phyloP scores from a whole-genome alignment of 2,888 invertebrate genomes.

The Agonopterix heracliana region DNA sequence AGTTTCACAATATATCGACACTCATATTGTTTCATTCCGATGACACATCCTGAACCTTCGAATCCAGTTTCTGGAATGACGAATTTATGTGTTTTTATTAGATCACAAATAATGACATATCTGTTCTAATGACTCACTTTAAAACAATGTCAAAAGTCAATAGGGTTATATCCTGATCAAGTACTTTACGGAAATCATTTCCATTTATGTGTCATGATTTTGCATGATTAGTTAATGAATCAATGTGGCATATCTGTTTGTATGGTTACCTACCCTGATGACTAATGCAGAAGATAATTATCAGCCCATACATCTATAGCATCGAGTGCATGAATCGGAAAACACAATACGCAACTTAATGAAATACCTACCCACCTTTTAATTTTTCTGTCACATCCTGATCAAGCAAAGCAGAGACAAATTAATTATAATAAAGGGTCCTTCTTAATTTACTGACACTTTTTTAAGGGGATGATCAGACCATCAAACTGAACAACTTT shows the following conservation, averaged over 20 bases:
- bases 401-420: too few species aligned
- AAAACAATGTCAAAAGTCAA: conserved; percentile 37
- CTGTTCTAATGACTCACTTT: conserved; percentile 40
- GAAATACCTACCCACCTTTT: too few species aligned
- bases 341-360: too few species aligned
- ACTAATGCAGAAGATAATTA: neutral
- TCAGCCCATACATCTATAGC: too few species aligned
- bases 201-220: conserved; percentile 44
- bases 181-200: conserved; percentile 42
- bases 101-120: conserved; percentile 23
- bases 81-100: conserved; percentile 21
- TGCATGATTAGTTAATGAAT: conserved; percentile 37
- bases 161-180: conserved; percentile 28
- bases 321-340: too few species aligned
- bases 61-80: conserved; percentile 35
- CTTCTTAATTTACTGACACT: too few species aligned
- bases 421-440: too few species aligned
- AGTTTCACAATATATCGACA: conserved; percentile 31
- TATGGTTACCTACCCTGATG: conserved; percentile 11
- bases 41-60: conserved; percentile 20
- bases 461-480: too few species aligned
- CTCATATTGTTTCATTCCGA: conserved; percentile 13
- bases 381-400: too few species aligned
- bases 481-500: too few species aligned
- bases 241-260: conserved; percentile 30